phyloP scores from a whole-genome alignment of 2,113 vertebrate genomes.

The Halcyon malimbica region DNA sequence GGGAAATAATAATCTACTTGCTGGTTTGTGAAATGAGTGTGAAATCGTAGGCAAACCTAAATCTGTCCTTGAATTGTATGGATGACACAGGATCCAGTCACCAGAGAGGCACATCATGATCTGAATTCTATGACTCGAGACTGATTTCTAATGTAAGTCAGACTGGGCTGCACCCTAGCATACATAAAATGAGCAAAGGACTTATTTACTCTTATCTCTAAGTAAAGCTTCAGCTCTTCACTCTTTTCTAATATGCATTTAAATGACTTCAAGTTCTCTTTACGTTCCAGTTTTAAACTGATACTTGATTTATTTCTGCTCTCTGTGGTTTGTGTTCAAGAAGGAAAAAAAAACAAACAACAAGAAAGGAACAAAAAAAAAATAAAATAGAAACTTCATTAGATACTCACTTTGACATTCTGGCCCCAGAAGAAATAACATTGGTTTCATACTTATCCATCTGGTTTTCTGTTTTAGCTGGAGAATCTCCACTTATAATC shows the following conservation, averaged over 20 bases:
- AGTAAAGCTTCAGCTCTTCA: conserved; percentile 26
- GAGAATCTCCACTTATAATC: conserved; percentile 71
- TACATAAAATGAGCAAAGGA: conserved; percentile 35
- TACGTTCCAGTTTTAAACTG: conserved; percentile 37
- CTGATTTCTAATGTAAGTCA: conserved; percentile 34
- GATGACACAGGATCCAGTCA: not conserved
- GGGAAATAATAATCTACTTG: not conserved
- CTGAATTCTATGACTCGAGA: conserved; percentile 13
- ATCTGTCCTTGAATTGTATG: not conserved
- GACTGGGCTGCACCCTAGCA: not conserved
- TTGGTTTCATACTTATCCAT: conserved; percentile 77
- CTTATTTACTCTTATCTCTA: conserved; percentile 60
- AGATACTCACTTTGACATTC: conserved; percentile 75
- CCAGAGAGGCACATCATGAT: not conserved
- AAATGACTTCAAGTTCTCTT: conserved; percentile 45
- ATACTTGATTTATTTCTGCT: conserved; percentile 69
- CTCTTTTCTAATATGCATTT: conserved; percentile 59
- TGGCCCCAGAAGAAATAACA: conserved; percentile 74
- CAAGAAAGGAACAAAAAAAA: not conserved
- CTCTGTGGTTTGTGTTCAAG: conserved; percentile 2
- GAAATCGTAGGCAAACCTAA: not conserved
- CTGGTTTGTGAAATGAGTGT: not conserved
- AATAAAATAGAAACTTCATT: conserved; percentile 22
- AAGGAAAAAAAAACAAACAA: not conserved
- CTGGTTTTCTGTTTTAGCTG: conserved; percentile 73